Percentiles rank a stretch among this genome's conserved stretches.
phyloP scores from a whole-genome alignment of 2,797 vertebrate species.

The Trachurus trachurus region DNA sequence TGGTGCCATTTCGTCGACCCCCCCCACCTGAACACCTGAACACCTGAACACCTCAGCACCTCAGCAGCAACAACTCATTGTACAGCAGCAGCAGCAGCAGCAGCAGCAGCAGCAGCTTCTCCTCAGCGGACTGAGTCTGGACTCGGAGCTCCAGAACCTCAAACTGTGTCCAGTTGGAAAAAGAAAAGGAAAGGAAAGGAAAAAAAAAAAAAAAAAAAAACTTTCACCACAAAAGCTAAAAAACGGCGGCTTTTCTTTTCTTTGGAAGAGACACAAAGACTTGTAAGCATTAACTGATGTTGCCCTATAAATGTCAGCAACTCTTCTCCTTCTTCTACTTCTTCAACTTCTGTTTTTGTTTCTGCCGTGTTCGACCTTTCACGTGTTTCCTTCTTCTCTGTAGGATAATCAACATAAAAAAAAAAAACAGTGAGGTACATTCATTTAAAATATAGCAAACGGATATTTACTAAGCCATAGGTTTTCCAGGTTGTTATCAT shows the following conservation, averaged over 20 bases:
- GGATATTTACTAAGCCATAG: constrained; percentile 88
- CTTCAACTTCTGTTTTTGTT: not conserved
- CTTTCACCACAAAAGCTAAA: constrained; percentile 10
- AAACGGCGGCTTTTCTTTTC: not conserved
- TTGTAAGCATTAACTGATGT: constrained; percentile 69
- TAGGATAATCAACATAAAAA: constrained; percentile 66
- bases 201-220: too few relatives aligned
- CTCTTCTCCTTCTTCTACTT: constrained; percentile 29
- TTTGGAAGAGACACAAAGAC: constrained; percentile 42
- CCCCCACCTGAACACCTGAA: not conserved
- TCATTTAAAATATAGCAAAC: constrained; percentile 82
- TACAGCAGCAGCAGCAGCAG: constrained; percentile 58
- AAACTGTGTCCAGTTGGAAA: constrained; percentile 32
- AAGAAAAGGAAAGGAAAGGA: not conserved
- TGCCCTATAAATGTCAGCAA: constrained; percentile 64
- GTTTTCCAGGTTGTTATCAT: constrained; percentile 75
- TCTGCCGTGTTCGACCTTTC: constrained; percentile 38
- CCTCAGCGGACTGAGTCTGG: constrained; percentile 38
- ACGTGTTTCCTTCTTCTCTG: constrained; percentile 53
- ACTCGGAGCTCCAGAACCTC: constrained; percentile 46
- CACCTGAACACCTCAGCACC: constrained; percentile 57
- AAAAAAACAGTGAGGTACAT: constrained; percentile 70
- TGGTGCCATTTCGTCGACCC: constrained; percentile 80
- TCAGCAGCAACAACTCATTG: constrained; percentile 59
- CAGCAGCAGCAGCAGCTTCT: constrained; percentile 60